Percentiles rank a stretch among this genome's conserved stretches.
phyloP scores from a whole-genome alignment of 2,888 invertebrate genomes.

The Temnothorax rugatulus region DNA sequence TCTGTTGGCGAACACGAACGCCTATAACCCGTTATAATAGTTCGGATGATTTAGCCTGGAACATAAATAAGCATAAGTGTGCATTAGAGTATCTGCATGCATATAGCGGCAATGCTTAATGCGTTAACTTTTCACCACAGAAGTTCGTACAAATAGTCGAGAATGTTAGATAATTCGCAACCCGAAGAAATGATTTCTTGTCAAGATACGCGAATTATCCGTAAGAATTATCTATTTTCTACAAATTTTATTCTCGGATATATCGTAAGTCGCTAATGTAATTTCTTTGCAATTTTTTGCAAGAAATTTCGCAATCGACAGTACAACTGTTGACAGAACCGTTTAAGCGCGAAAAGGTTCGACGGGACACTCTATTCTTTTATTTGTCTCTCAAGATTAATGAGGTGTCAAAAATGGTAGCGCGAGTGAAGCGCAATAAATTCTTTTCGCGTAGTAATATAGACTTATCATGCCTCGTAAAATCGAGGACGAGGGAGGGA shows the following conservation, averaged over 20 bases:
- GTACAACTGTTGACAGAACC: background rate
- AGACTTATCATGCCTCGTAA: constrained; percentile 34
- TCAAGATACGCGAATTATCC: background rate
- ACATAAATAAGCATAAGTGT: constrained; percentile 72
- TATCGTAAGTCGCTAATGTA: background rate
- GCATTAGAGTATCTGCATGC: constrained; percentile 61
- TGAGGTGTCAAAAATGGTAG: constrained; percentile 54
- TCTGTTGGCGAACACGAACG: constrained; percentile 21
- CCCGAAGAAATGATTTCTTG: constrained; percentile 24
- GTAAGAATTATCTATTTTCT: background rate
- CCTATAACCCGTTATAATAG: constrained; percentile 61
- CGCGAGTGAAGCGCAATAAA: constrained; percentile 48
- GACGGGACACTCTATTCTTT: constrained; percentile 24
- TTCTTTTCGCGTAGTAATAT: constrained; percentile 51
- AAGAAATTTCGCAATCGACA: constrained; percentile 12
- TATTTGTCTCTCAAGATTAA: constrained; percentile 45
- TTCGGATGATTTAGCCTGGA: constrained; percentile 67
- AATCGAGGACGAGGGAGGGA: constrained; percentile 30
- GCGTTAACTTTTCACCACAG: constrained; percentile 71
- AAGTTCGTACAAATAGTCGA: constrained; percentile 67
- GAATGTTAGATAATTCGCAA: constrained; percentile 33
- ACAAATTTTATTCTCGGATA: background rate
- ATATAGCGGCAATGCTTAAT: constrained; percentile 65
- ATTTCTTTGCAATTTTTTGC: background rate
- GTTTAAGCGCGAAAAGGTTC: constrained; percentile 21